A percentile compares a stretch with the other conserved stretches of the same genome.
phyloP scores from a whole-genome alignment of 2,113 vertebrate genomes.

The Oncorhynchus kisutch region DNA sequence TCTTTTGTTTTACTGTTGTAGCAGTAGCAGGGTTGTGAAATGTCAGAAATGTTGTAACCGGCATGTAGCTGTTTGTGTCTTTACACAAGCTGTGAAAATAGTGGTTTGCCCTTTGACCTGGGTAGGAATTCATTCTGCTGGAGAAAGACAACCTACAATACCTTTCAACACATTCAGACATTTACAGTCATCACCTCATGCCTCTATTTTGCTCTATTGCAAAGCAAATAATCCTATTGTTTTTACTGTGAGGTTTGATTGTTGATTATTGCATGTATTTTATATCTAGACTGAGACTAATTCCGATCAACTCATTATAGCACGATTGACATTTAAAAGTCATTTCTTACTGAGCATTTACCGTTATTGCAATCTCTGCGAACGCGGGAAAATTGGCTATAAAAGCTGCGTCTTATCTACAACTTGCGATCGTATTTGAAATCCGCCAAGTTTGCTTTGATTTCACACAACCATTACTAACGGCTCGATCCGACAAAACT shows the following conservation, averaged over 20 bases:
- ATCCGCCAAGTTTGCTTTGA: no score
- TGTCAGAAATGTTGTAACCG: slow-evolving; percentile 64
- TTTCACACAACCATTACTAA: no score
- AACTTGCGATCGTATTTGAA: no score
- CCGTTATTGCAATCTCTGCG: no score
- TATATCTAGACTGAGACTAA: no score
- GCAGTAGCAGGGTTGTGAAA: slow-evolving; percentile 63
- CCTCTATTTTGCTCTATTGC: background rate
- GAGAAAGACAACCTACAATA: slow-evolving; percentile 37
- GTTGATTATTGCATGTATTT: no score
- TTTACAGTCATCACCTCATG: background rate
- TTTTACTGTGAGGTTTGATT: background rate
- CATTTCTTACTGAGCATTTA: no score
- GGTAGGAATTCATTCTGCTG: slow-evolving; percentile 40
- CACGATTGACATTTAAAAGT: no score
- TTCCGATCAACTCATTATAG: no score
- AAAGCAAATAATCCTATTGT: background rate
- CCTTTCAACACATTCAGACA: background rate
- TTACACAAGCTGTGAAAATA: slow-evolving; percentile 53
- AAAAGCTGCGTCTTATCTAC: no score
- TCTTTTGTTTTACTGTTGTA: slow-evolving; percentile 37
- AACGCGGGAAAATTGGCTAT: no score
- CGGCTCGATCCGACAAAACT: no score
- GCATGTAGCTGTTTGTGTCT: slow-evolving; percentile 61
- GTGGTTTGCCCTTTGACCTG: slow-evolving; percentile 24